Conservation (phyloP, 2,113 vertebrate species). For the Nettapus auritus region DNA sequence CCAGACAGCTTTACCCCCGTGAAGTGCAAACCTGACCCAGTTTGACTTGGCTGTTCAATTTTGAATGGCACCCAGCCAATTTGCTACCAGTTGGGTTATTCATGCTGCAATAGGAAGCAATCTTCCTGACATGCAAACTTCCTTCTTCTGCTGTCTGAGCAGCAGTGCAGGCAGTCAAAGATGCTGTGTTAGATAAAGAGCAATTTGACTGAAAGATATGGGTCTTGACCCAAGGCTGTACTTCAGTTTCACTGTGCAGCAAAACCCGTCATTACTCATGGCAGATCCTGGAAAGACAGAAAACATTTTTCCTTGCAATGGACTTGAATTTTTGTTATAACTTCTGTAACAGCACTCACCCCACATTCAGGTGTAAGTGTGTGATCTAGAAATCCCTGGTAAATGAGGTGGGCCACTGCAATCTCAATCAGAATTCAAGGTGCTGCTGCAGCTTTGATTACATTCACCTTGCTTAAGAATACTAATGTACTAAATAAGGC, state of each 20-base stretch:
- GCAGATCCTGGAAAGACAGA: neutral
- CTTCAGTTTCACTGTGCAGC: neutral
- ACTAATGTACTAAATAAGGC: neutral
- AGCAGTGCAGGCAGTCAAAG: slow-evolving; percentile 35
- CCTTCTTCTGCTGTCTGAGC: slow-evolving; percentile 66
- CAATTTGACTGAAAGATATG: neutral
- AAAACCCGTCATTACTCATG: neutral
- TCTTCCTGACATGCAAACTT: slow-evolving; percentile 71
- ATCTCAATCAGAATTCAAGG: neutral
- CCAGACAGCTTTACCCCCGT: slow-evolving; percentile 40
- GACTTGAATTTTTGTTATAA: neutral
- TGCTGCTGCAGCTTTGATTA: neutral
- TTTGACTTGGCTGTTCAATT: slow-evolving; percentile 57
- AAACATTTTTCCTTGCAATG: neutral
- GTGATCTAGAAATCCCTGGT: neutral
- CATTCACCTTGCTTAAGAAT: neutral
- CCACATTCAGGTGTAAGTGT: neutral
- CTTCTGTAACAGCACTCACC: neutral
- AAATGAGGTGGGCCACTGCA: neutral
- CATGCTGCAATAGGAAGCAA: slow-evolving; percentile 78
- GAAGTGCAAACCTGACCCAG: slow-evolving; percentile 54
- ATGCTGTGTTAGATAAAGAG: slow-evolving; percentile 49
- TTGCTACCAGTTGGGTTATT: slow-evolving; percentile 74
- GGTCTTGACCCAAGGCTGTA: neutral
- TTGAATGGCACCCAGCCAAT: slow-evolving; percentile 70